These are phyloP conservation scores for Lepidocyrtoides sp. DNA, from an alignment of 2,888 invertebrate species.

Conservation along the genomic window DNA sequence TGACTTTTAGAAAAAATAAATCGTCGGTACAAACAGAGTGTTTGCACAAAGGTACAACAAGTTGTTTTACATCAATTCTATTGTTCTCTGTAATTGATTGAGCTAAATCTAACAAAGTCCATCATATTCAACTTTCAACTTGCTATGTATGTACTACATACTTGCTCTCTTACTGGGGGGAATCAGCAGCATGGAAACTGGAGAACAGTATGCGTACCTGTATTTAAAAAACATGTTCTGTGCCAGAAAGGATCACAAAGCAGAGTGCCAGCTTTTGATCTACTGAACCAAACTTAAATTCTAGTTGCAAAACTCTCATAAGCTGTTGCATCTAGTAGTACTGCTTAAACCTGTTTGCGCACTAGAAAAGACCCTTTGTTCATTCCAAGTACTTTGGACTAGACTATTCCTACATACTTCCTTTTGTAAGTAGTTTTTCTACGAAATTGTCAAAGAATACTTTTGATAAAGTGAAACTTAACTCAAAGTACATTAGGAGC, in stretches of 20 bases:
- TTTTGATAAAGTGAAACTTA: not conserved
- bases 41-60: not conserved
- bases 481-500: not conserved
- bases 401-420: not conserved
- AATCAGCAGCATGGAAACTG: conserved; percentile 38
- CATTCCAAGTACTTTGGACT: not conserved
- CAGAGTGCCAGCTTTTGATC: not conserved
- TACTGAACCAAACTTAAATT: not conserved
- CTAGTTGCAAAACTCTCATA: not conserved
- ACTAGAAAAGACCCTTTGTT: not conserved
- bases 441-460: no score
- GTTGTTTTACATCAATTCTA: not conserved
- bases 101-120: not conserved
- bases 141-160: not conserved
- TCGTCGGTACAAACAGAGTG: not conserved
- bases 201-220: not conserved
- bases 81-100: not conserved
- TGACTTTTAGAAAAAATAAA: not conserved
- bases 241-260: not conserved
- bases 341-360: not conserved
- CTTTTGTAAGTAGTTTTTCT: not conserved
- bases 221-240: not conserved
- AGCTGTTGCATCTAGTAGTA: conserved; percentile 18
- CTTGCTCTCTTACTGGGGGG: not conserved
- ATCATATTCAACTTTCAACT: not conserved